These are phyloP conservation scores for Pyralis farinalis DNA, from an alignment of 2,888 invertebrate genomes.

Conservation along the genomic window DNA sequence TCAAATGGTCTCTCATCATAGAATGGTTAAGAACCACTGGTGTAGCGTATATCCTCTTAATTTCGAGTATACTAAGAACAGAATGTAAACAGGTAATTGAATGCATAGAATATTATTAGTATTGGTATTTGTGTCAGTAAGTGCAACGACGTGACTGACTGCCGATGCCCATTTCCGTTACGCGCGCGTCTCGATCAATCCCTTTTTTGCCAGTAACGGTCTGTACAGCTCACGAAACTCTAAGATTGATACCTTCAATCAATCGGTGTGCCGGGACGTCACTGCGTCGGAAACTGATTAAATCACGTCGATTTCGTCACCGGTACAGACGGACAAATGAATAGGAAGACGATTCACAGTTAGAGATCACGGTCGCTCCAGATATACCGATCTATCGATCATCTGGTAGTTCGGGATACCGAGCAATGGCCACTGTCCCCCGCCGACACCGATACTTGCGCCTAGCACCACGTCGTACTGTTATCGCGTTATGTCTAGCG, in stretches of 20 bases:
- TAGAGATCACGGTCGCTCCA: constrained; percentile 63
- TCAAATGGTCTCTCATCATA: too few species aligned
- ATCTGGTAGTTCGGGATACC: constrained; percentile 20
- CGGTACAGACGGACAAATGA: constrained; percentile 49
- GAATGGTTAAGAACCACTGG: too few species aligned
- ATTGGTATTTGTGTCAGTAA: constrained; percentile 69
- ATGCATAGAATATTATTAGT: constrained; percentile 60
- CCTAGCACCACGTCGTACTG: constrained; percentile 5
- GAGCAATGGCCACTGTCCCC: background rate
- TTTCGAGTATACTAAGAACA: constrained; percentile 43
- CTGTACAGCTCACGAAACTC: constrained; percentile 65
- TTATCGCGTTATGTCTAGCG: background rate
- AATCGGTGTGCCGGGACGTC: constrained; percentile 64
- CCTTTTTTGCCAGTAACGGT: constrained; percentile 78
- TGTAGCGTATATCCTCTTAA: too few species aligned
- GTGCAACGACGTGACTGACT: constrained; percentile 56
- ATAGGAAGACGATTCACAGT: constrained; percentile 56
- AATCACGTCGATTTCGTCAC: constrained; percentile 73
- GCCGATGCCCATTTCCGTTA: constrained; percentile 73
- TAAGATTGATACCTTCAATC: constrained; percentile 77
- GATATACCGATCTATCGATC: constrained; percentile 44
- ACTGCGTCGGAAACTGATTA: constrained; percentile 67
- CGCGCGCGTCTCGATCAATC: constrained; percentile 66
- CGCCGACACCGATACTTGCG: background rate
- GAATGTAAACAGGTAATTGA: constrained; percentile 60